Evolutionary conservation across 2,888 invertebrate species (phyloP), one percentile per base, ranked within the genome.

Genomic region (Cheilosia soror): DNA sequence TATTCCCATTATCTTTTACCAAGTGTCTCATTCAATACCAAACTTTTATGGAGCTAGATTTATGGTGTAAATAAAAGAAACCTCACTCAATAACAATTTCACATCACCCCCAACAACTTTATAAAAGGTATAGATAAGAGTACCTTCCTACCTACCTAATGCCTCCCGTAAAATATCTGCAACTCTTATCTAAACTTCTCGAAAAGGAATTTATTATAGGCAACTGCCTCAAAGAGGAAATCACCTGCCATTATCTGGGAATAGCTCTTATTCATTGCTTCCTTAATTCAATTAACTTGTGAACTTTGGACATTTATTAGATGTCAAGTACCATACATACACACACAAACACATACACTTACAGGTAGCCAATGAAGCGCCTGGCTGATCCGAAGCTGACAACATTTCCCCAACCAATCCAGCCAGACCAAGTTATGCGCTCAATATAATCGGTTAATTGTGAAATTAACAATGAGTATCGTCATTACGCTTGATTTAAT

Each of bases 241-340:
- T 84, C 84, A 84, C 84, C 84, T 84, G 84, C 75, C 79, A 80
- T 84, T 84, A 84, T 79, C 79, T 53, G 69, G 66, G 58, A 79
- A 80, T 80, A 75, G 79, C 84, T 71, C 85, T 85, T 85, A 72
- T 85, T 85, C 81, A 85, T 81, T 81, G 81, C 85, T 72, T 81
- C 81, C 85, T 62, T 85, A 85, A 85, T 85, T 85, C 85, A 85
- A 85, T 85, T 85, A 85, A 85, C 85, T 80, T 81, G 81, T 77
- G 81, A 85, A 85, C 85, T 85, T 85, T 85, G 68, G 85, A 85
- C 81, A 81, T 85, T 85, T 85, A 85, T 85, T 85, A 85, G 85
- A 85, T 77, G 85, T 85, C 81, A 85, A 85, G 81, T 85, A 68
- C 71, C 76, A 72, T 57, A 53, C 31, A 83, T 25, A 75, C 63